These are phyloP conservation scores for Haplochromis burtoni DNA, from an alignment of 2,113 vertebrate genomes.

Conservation along the genomic window DNA sequence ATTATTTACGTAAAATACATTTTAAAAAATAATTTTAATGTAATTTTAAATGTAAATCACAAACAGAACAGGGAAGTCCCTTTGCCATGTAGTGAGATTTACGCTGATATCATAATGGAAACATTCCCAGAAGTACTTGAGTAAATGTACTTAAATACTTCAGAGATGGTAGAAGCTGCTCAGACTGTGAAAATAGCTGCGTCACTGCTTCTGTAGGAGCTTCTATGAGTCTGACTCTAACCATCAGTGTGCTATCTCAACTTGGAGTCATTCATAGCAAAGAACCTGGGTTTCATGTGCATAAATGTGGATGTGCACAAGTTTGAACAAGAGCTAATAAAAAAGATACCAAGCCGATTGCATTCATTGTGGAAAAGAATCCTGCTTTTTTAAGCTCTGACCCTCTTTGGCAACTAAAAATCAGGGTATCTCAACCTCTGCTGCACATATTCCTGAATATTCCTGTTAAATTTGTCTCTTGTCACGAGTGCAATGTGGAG, in stretches of 20 bases:
- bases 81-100: not conserved
- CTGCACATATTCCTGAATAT: not conserved
- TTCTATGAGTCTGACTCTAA: not conserved
- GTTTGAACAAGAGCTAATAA: not conserved
- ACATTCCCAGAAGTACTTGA: not conserved
- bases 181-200: not conserved
- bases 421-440: not conserved
- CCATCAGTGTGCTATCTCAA: not conserved
- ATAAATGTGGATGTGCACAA: not conserved
- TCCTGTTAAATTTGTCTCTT: not conserved
- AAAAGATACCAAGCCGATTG: not conserved
- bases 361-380: not conserved
- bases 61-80: not conserved
- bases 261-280: not conserved
- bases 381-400: not conserved
- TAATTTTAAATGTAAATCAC: not conserved
- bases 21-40: not conserved
- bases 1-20: not conserved
- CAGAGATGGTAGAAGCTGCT: not conserved
- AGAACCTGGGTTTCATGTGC: not conserved
- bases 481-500: not conserved
- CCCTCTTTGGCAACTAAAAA: not conserved
- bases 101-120: not conserved
- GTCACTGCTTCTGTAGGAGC: not conserved
- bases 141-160: not conserved